These are phyloP conservation scores for Parotia lawesii DNA, from an alignment of 2,113 vertebrate species.

Conservation along the genomic window DNA sequence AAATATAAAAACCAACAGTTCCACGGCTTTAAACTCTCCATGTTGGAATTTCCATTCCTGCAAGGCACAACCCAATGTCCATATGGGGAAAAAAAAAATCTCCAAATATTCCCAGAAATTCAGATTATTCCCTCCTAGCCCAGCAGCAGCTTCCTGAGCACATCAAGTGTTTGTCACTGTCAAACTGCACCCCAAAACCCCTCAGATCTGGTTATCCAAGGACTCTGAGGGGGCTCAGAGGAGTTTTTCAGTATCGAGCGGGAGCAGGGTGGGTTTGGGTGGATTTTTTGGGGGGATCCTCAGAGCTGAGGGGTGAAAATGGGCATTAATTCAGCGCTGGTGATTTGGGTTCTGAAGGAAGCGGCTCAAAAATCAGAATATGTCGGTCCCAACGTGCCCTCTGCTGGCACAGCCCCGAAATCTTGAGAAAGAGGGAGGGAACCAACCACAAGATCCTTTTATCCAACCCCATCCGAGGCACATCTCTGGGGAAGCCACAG, in stretches of 20 bases:
- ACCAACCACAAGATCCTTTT: neutral
- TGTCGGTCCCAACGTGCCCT: neutral
- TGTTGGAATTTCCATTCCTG: neutral
- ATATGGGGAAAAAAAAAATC: fast-evolving
- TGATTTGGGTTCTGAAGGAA: fast-evolving
- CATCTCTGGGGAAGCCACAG: neutral
- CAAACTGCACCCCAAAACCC: neutral
- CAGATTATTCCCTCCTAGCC: neutral
- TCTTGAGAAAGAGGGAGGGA: neutral
- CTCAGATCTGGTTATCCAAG: neutral
- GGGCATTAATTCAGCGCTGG: neutral
- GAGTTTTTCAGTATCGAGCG: neutral
- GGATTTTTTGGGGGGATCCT: neutral
- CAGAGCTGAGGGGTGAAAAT: neutral
- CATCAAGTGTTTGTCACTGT: neutral
- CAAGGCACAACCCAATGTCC: neutral
- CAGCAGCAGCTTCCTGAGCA: neutral
- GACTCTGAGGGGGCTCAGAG: neutral
- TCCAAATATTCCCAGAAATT: neutral
- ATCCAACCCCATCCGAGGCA: neutral
- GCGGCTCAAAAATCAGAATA: neutral
- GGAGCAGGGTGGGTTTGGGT: neutral
- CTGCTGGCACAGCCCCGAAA: neutral
- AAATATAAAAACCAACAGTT: neutral
- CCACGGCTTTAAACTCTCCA: neutral